Conservation (phyloP, 37 sponge, comb jelly and placozoan species). For the Aplysina aerophoba region DNA sequence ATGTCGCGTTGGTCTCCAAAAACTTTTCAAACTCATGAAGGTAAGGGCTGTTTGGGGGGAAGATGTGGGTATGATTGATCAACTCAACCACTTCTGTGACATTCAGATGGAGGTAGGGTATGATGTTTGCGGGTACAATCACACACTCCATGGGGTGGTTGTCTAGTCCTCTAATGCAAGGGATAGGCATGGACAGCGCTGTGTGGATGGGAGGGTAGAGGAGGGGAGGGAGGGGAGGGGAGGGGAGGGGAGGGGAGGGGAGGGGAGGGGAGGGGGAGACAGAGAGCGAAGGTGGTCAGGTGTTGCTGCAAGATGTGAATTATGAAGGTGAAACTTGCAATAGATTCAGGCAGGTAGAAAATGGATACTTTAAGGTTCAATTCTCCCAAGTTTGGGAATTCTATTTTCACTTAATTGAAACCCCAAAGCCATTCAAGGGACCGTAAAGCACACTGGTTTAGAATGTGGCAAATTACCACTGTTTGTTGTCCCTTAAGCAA, state of each 20-base stretch:
- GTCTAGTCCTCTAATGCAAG: not conserved
- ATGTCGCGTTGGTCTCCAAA: not conserved
- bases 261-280: not conserved
- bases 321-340: no score
- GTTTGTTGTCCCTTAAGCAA: no score
- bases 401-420: no score
- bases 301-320: no score
- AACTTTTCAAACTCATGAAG: not conserved
- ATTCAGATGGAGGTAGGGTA: not conserved
- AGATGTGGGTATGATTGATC: not conserved
- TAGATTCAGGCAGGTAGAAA: no score
- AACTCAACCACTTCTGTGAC: not conserved
- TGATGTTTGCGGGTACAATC: not conserved
- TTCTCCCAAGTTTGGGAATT: no score
- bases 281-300: not conserved
- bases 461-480: no score
- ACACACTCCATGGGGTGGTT: not conserved
- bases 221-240: not conserved
- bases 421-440: no score
- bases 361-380: no score
- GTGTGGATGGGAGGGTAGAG: not conserved
- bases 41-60: not conserved
- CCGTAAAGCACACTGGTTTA: no score
- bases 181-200: slow-evolving; percentile 10
- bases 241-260: not conserved